Conservation (phyloP, 2,888 invertebrate genomes). For the Harmothoe impar region DNA sequence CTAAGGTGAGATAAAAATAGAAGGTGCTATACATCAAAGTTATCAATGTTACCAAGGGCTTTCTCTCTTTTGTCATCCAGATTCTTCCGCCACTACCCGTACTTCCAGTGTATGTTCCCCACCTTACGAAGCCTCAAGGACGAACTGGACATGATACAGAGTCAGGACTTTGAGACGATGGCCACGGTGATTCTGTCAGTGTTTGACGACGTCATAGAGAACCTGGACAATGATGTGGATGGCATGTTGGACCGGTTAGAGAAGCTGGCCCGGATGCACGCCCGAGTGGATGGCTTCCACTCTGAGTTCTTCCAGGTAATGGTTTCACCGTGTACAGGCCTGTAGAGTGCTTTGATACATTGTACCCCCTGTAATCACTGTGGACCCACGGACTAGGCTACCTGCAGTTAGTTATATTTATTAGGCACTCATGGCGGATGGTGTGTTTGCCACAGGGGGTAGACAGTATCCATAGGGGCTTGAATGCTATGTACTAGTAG, state of each 20-base stretch:
- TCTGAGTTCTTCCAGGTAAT: constrained; percentile 66
- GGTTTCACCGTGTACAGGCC: too few species aligned
- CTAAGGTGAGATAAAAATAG: too few species aligned
- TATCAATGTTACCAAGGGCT: neutral
- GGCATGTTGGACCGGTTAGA: constrained; percentile 57
- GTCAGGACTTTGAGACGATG: constrained; percentile 53
- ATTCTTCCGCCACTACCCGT: constrained; percentile 64
- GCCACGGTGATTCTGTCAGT: constrained; percentile 60
- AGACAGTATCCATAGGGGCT: too few species aligned
- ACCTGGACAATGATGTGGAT: constrained; percentile 62
- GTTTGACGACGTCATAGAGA: constrained; percentile 66
- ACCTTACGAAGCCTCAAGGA: constrained; percentile 33
- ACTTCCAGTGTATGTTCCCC: constrained; percentile 63
- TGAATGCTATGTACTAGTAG: too few species aligned
- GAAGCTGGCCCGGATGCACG: constrained; percentile 62
- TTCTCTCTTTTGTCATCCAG: constrained; percentile 8
- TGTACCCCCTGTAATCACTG: too few species aligned
- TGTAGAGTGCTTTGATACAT: neutral
- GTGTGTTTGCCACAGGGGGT: too few species aligned
- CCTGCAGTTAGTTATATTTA: too few species aligned
- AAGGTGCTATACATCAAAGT: too few species aligned
- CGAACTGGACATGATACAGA: constrained; percentile 62
- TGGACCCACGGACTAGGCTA: too few species aligned
- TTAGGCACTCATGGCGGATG: too few species aligned
- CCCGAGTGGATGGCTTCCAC: constrained; percentile 64